Percentiles rank a stretch among this genome's conserved stretches.
Evolutionary conservation across 2,113 vertebrate species (phyloP).

Genomic region (Hydrolagus affinis): DNA sequence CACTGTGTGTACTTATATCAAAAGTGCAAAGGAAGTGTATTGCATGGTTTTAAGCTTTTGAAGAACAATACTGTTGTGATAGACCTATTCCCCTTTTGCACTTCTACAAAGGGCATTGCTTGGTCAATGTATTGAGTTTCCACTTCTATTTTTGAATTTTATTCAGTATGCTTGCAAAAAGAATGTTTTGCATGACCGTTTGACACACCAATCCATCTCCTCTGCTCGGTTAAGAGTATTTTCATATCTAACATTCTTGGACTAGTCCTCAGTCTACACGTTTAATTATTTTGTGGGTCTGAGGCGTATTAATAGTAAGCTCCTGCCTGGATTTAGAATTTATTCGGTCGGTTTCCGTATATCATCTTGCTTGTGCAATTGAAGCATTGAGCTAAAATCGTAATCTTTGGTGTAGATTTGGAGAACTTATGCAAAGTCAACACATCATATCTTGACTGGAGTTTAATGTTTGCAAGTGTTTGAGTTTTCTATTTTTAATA

Average conservation of each 20-base stretch:
- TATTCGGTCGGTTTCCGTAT: background rate
- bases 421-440: background rate
- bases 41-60: background rate
- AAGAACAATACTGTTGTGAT: background rate
- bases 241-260: background rate
- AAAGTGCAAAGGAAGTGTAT: background rate
- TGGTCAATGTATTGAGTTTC: background rate
- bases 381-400: background rate
- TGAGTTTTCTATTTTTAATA: background rate
- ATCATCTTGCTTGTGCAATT: background rate
- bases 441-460: background rate
- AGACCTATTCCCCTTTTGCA: background rate
- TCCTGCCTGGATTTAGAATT: background rate
- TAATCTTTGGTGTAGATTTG: background rate
- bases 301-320: no score
- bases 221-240: background rate
- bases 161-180: background rate
- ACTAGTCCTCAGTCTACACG: background rate
- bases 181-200: background rate
- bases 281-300: background rate
- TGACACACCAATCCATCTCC: background rate
- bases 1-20: background rate
- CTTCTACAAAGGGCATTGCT: background rate
- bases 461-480: constrained; percentile 3
- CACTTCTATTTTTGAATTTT: background rate